Conservation (phyloP, 2,113 vertebrate species). For the Piliocolobus tephrosceles region DNA sequence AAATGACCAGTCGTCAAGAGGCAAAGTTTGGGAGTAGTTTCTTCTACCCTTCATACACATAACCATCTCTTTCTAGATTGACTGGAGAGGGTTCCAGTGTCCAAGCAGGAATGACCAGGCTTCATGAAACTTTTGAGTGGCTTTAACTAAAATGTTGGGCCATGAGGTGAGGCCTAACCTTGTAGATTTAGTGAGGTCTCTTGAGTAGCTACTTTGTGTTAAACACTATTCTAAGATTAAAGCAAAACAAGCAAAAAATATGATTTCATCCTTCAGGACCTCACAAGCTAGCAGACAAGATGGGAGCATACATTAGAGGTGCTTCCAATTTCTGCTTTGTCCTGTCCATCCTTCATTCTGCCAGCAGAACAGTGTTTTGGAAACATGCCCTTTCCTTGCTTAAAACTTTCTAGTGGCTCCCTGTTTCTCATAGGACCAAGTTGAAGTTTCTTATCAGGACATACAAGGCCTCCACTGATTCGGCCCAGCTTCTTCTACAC, state of each 20-base stretch:
- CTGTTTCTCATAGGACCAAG: neutral
- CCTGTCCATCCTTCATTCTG: neutral
- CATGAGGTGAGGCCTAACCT: neutral
- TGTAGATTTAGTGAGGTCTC: neutral
- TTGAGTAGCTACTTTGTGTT: neutral
- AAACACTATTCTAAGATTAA: conserved; percentile 10
- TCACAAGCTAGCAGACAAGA: neutral
- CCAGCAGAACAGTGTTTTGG: neutral
- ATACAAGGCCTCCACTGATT: neutral
- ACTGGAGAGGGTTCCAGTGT: neutral
- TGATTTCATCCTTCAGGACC: neutral
- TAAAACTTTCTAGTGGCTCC: neutral
- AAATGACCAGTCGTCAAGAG: neutral
- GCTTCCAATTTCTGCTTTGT: neutral
- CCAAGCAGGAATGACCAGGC: neutral
- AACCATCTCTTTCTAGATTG: neutral
- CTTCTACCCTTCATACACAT: neutral
- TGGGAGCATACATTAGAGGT: neutral
- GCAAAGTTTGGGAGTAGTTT: conserved; percentile 8
- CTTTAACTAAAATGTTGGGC: conserved; percentile 25
- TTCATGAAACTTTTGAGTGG: neutral
- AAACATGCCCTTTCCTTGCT: neutral
- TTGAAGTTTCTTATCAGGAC: neutral
- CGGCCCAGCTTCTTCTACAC: neutral
- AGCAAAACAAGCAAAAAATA: neutral